Evolutionary conservation across 2,113 vertebrate species (phyloP).

Genomic region (Brachyistius frenatus): DNA sequence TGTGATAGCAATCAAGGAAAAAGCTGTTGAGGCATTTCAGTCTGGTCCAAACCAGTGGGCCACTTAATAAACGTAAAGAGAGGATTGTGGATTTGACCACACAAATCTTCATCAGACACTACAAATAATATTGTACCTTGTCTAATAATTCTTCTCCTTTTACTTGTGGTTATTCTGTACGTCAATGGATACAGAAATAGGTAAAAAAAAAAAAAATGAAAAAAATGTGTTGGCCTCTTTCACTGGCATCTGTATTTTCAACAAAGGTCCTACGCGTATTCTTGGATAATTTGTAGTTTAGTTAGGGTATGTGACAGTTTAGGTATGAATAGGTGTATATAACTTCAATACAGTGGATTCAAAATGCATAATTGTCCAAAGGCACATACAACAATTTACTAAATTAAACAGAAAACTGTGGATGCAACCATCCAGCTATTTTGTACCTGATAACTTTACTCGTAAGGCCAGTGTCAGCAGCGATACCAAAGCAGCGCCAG

Average conservation of each 20-base stretch:
- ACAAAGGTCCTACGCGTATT: conserved; percentile 46
- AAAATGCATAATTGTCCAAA: background rate
- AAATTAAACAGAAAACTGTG: background rate
- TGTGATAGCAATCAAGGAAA: too few species aligned
- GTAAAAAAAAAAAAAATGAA: too few species aligned
- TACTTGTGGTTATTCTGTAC: too few species aligned
- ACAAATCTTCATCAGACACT: too few species aligned
- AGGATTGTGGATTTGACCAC: too few species aligned
- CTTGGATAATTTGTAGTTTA: conserved; percentile 9
- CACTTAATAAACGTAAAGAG: too few species aligned
- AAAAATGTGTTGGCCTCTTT: background rate
- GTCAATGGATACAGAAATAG: too few species aligned
- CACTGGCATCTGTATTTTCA: conserved; percentile 14
- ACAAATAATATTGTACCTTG: too few species aligned
- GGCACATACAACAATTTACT: background rate
- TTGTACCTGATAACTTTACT: background rate
- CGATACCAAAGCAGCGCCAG: background rate
- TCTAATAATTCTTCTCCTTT: too few species aligned
- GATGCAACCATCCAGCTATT: background rate
- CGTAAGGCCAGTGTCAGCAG: too few species aligned
- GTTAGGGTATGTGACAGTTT: conserved; percentile 28
- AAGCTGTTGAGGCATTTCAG: too few species aligned
- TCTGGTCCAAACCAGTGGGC: too few species aligned
- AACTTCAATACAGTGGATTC: background rate
- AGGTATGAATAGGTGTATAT: conserved; percentile 5